A percentile compares a stretch with the other conserved stretches of the same genome.
Evolutionary conservation across 2,113 vertebrate genomes (phyloP).

Genomic region (Chiloscyllium plagiosum): DNA sequence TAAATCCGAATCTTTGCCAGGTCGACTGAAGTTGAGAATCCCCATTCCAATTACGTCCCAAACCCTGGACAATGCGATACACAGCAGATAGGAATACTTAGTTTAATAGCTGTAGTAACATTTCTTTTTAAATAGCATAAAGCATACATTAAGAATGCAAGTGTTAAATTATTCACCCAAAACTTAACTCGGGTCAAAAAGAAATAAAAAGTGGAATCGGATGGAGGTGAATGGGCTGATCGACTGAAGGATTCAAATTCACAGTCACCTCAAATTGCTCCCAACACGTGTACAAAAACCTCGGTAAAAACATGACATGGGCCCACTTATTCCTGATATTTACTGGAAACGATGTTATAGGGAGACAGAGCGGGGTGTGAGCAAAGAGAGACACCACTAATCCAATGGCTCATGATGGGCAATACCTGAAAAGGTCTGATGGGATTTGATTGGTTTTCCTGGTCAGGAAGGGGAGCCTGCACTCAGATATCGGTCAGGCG

Average conservation of each 20-base stretch:
- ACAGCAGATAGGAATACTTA: slow-evolving; percentile 24
- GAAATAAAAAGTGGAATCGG: background rate
- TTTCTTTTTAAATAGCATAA: slow-evolving; percentile 38
- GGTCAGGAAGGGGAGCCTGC: background rate
- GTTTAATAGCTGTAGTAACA: slow-evolving; percentile 34
- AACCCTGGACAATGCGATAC: background rate
- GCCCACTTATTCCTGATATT: background rate
- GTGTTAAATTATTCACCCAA: slow-evolving; percentile 37
- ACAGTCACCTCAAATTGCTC: background rate
- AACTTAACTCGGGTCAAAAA: background rate
- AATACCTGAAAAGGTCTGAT: background rate
- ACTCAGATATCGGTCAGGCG: background rate
- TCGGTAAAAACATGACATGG: slow-evolving; percentile 16
- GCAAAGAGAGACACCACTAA: background rate
- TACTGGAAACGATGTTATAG: background rate
- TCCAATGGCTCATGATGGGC: background rate
- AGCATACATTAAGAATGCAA: slow-evolving; percentile 38
- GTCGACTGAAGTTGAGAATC: background rate
- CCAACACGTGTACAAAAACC: background rate
- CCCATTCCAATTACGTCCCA: background rate
- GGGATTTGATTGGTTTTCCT: background rate
- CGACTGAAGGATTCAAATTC: background rate
- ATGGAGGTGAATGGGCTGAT: background rate
- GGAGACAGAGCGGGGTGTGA: background rate
- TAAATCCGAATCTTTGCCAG: background rate